Percentiles rank a stretch among this genome's conserved stretches.
phyloP scores from a whole-genome alignment of 2,888 invertebrate genomes.

The Heliconius ismenius region DNA sequence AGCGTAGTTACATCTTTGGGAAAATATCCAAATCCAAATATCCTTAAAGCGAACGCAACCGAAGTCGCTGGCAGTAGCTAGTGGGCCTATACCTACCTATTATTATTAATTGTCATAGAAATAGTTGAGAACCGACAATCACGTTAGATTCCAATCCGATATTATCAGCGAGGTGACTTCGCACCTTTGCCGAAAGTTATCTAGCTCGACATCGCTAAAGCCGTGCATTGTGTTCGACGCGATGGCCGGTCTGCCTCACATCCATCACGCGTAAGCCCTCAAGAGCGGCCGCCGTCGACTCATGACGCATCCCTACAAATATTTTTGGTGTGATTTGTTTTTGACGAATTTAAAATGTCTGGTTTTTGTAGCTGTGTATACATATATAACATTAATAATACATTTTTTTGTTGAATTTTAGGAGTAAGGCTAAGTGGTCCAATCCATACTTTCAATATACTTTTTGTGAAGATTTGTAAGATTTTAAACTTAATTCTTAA shows the following conservation, averaged over 20 bases:
- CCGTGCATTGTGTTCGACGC: slow-evolving; percentile 57
- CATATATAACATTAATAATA: background rate
- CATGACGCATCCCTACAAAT: slow-evolving; percentile 43
- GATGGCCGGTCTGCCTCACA: slow-evolving; percentile 51
- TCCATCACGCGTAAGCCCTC: slow-evolving; percentile 71
- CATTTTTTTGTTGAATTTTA: background rate
- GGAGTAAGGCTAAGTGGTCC: background rate
- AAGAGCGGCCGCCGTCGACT: slow-evolving; percentile 59
- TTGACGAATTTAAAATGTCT: slow-evolving; percentile 24
- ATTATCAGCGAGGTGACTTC: slow-evolving; percentile 59
- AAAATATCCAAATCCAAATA: no score
- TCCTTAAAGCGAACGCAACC: background rate
- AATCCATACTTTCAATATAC: background rate
- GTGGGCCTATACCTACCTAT: background rate
- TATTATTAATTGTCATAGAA: slow-evolving; percentile 27
- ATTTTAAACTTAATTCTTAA: background rate
- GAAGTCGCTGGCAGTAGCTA: background rate
- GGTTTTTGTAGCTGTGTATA: background rate
- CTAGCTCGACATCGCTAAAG: slow-evolving; percentile 55
- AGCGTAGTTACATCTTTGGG: no score
- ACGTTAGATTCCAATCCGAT: slow-evolving; percentile 39
- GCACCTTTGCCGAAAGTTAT: slow-evolving; percentile 74
- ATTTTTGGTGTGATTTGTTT: slow-evolving; percentile 34
- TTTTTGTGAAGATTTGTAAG: background rate
- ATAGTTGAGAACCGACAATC: slow-evolving; percentile 25